Evolutionary conservation across 1,140 invertebrate species (phyloP).

Genomic region (Nymphalis io): DNA sequence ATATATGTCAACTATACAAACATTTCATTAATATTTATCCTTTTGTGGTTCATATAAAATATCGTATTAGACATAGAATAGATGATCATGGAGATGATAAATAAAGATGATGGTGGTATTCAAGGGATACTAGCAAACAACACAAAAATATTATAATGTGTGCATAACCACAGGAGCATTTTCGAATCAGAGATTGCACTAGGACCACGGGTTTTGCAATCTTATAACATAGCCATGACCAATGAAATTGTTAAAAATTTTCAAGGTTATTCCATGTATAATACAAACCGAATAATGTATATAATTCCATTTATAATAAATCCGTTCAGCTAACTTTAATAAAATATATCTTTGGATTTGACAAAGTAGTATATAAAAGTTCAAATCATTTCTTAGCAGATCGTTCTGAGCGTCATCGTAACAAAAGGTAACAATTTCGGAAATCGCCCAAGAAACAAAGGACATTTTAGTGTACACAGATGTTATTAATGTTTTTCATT

Average conservation of each 20-base stretch:
- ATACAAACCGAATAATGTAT: no score
- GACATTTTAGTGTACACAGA: slow-evolving; percentile 54
- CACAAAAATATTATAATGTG: no score
- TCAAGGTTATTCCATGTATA: no score
- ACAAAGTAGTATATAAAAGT: not conserved
- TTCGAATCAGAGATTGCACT: no score
- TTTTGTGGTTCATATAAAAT: slow-evolving; percentile 4
- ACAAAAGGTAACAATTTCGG: slow-evolving; percentile 43
- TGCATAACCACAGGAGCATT: no score
- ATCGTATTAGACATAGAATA: not conserved
- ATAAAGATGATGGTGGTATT: no score
- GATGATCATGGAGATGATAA: not conserved
- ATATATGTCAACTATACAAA: not conserved
- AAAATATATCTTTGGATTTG: not conserved
- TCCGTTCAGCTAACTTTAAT: no score
- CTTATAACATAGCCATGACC: no score
- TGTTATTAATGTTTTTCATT: slow-evolving; percentile 68
- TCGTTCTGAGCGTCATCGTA: not conserved
- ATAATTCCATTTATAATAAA: no score
- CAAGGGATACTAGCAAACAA: no score
- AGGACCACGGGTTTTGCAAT: no score
- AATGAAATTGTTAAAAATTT: no score
- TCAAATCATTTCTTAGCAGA: not conserved
- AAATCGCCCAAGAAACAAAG: slow-evolving; percentile 57
- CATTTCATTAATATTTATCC: slow-evolving; percentile 3